Evolutionary conservation across 2,113 vertebrate genomes (phyloP).

Genomic region (Ellobius talpinus): DNA sequence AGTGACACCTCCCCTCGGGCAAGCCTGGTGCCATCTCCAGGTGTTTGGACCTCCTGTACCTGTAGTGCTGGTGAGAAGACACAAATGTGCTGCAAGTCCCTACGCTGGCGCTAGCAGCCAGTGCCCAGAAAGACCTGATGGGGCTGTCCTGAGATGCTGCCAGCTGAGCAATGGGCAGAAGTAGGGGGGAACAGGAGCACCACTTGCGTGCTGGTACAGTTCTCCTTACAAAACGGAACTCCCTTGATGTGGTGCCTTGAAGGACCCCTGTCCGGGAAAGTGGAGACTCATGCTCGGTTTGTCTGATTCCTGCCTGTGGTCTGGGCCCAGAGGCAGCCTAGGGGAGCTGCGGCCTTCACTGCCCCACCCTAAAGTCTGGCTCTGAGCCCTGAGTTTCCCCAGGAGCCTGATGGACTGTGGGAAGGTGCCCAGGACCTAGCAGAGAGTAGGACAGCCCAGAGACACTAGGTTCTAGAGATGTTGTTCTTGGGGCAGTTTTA

Average conservation of each 20-base stretch:
- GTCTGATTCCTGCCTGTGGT: neutral
- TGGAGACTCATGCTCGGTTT: neutral
- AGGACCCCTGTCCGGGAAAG: neutral
- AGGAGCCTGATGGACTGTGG: neutral
- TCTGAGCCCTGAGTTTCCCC: neutral
- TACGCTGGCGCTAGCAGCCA: neutral
- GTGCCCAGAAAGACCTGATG: neutral
- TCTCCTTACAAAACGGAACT: neutral
- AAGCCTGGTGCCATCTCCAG: neutral
- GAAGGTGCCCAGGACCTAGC: neutral
- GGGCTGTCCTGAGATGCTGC: neutral
- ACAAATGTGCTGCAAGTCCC: too few relatives aligned
- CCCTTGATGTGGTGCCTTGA: neutral
- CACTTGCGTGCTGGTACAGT: neutral
- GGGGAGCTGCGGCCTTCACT: neutral
- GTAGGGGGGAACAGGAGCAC: too few relatives aligned
- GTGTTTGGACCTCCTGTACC: neutral
- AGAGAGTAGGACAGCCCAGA: neutral
- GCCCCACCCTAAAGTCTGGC: neutral
- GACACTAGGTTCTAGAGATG: neutral
- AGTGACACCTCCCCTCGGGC: neutral
- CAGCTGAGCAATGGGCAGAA: rapidly evolving
- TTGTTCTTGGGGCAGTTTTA: neutral
- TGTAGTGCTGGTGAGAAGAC: neutral
- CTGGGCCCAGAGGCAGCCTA: neutral